phyloP scores from a whole-genome alignment of 2,888 invertebrate species.

The Deroplatys truncata region DNA sequence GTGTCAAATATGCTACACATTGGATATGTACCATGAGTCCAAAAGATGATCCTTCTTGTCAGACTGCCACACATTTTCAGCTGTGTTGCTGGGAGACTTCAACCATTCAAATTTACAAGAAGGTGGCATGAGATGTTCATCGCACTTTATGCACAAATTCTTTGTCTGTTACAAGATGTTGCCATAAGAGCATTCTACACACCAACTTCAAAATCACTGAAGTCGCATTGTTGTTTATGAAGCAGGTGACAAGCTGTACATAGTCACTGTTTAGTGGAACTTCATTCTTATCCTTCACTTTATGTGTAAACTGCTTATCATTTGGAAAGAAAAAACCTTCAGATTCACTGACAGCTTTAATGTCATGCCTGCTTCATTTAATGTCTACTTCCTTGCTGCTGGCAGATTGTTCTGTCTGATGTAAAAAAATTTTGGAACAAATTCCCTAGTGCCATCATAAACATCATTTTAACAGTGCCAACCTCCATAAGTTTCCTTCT shows the following conservation, averaged over 20 bases:
- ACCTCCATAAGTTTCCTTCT: conserved; percentile 35
- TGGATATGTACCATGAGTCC: background rate
- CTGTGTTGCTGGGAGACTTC: background rate
- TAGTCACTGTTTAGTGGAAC: background rate
- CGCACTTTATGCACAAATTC: background rate
- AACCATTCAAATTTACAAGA: background rate
- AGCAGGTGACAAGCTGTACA: background rate
- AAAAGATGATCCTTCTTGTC: background rate
- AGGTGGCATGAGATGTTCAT: background rate
- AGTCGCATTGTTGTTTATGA: background rate
- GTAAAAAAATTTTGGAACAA: conserved; percentile 67
- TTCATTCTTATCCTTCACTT: background rate
- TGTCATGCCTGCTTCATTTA: conserved; percentile 17
- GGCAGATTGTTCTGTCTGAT: conserved; percentile 7
- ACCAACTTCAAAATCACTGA: background rate
- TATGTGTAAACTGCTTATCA: conserved; percentile 33
- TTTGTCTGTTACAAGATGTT: background rate
- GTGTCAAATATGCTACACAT: no score
- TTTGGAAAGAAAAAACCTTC: conserved; percentile 40
- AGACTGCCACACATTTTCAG: background rate
- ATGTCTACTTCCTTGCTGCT: conserved; percentile 29
- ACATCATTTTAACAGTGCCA: conserved; percentile 38
- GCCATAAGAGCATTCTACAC: background rate
- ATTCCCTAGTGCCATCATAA: conserved; percentile 44
- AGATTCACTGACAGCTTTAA: conserved; percentile 21